phyloP scores from a whole-genome alignment of 2,888 invertebrate genomes.

The Drosophila neoperkinsi region DNA sequence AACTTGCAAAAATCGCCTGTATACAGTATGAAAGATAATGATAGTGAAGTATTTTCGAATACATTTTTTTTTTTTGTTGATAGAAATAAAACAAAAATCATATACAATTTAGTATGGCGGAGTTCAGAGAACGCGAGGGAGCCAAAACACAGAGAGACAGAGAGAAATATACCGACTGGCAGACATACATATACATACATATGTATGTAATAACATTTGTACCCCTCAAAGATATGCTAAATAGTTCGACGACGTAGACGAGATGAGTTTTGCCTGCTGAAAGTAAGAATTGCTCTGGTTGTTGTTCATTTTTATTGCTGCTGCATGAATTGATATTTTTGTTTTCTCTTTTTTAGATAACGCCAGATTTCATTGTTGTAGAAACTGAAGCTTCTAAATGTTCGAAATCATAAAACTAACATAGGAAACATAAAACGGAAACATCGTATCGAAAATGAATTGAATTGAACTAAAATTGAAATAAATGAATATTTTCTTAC shows the following conservation, averaged over 20 bases:
- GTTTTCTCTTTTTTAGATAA: constrained; percentile 20
- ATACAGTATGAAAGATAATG: constrained; percentile 84
- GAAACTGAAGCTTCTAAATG: constrained; percentile 33
- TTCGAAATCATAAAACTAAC: constrained; percentile 36
- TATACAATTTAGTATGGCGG: constrained; percentile 44
- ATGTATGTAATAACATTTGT: constrained; percentile 5
- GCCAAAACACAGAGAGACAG: constrained; percentile 22
- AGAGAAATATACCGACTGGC: constrained; percentile 19
- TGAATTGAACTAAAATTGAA: constrained; percentile 24
- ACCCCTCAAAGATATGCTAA: constrained; percentile 32
- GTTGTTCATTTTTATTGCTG: constrained; percentile 36
- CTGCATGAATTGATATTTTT: constrained; percentile 21
- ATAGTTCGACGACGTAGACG: constrained; percentile 25
- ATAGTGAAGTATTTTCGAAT: constrained; percentile 81
- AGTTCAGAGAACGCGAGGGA: constrained; percentile 37
- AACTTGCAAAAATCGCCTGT: constrained; percentile 99
- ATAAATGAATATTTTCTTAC: constrained; percentile 35
- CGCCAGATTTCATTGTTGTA: constrained; percentile 37
- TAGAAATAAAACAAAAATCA: constrained; percentile 58
- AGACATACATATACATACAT: constrained; percentile 20
- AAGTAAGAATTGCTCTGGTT: constrained; percentile 28
- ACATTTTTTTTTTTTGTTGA: constrained; percentile 43
- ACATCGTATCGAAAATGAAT: constrained; percentile 34
- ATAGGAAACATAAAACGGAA: constrained; percentile 37
- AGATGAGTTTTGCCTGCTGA: constrained; percentile 24